Base-by-base conservation (phyloP, 1,140 invertebrate species). In the Bombus superbus region DNA sequence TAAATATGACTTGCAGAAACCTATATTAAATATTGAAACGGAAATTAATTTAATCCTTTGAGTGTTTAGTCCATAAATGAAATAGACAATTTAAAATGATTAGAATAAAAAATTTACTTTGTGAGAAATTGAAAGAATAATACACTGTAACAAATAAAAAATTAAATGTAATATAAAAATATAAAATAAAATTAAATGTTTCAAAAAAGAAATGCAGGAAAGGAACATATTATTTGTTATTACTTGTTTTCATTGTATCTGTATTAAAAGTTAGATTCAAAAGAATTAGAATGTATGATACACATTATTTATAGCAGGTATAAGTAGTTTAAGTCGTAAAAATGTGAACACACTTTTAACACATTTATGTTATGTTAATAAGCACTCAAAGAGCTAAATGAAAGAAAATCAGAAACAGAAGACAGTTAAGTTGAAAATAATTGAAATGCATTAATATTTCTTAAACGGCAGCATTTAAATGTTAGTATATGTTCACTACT, bases 11-110 rank as follows among this genome's bases (percentile, higher is more conserved):
- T 72, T 72, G 25, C 28, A 73, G n/a, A 42, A 44, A n/a, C 10
- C 6, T 18, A 42, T 73, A n/a, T 42, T 72, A 13, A n/a, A 42
- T 3, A 32, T 35, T 75, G 38, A 75, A 47, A 75, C 4, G 25
- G 10, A 13, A 35, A 53, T 75, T 75, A 75, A 28, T 71, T n/a
- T 73, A 73, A 72, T 72, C 28, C 40, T 68, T 68, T 68, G 18
- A 68, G 35, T 38, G 22, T 68, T 25, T 66, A 35, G 8, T 35
- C 1, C 2, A 22, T 8, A 62, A 11, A 62, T 62, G n/a, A 62
- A 3, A 62, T 13, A 66, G 13, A 15, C 13, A 66, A 15, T n/a
- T 66, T 66, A n/a, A 32, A 8, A 32, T 18, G 5, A 10, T 32
- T 32, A 8, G 15, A n/a, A 10, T 53, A 66, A 62, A 62, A n/a